Percentiles rank a stretch among this genome's conserved stretches.
Conservation (phyloP, 2,888 invertebrate species). For the Drosophila macrospina region DNA sequence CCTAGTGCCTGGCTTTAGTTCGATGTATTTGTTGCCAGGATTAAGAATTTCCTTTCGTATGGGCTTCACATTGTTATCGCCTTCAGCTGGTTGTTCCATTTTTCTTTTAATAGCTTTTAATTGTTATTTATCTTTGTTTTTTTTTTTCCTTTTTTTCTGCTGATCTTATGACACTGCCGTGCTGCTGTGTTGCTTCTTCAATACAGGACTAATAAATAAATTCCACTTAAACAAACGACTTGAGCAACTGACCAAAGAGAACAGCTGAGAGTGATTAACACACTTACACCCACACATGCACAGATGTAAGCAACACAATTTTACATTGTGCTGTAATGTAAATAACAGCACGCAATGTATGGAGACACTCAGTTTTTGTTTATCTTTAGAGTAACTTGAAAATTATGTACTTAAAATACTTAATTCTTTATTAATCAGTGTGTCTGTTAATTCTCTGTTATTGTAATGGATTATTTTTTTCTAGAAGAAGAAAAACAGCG, state of each 20-base stretch:
- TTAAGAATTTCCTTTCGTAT: conserved; percentile 88
- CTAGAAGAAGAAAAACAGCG: no score
- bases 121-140: background rate
- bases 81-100: conserved; percentile 35
- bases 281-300: background rate
- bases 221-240: conserved; percentile 24
- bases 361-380: background rate
- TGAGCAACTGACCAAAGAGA: conserved; percentile 26
- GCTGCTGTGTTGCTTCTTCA: background rate
- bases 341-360: background rate
- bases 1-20: conserved; percentile 90
- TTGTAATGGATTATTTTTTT: no score
- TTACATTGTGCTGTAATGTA: conserved; percentile 3
- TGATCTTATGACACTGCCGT: background rate
- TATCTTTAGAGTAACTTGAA: background rate
- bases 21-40: conserved; percentile 89
- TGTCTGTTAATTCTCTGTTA: no score
- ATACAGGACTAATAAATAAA: conserved; percentile 31
- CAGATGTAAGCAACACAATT: background rate
- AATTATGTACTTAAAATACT: background rate
- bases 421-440: no score
- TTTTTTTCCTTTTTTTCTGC: background rate
- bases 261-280: conserved; percentile 17
- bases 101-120: conserved; percentile 4
- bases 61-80: conserved; percentile 44